These are phyloP conservation scores for Egretta garzetta DNA, from an alignment of 2,113 vertebrate genomes.

Conservation along the genomic window DNA sequence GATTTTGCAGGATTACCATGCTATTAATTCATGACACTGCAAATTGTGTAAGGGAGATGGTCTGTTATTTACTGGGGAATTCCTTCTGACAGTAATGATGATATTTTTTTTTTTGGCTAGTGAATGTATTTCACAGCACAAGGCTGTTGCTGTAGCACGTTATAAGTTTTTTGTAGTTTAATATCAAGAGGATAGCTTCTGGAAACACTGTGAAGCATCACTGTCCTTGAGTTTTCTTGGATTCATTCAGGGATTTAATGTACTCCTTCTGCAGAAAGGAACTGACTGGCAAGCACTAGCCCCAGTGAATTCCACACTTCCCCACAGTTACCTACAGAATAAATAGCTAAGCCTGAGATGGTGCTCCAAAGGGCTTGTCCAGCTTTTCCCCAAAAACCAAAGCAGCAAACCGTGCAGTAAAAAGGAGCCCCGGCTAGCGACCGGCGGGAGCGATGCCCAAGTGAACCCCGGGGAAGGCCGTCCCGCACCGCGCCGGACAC, in stretches of 20 bases:
- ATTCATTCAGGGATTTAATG: background rate
- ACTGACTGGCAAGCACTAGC: background rate
- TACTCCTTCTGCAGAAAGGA: background rate
- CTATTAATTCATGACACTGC: background rate
- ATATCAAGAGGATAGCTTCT: background rate
- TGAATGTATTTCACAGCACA: background rate
- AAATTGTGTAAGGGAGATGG: background rate
- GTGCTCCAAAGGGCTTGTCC: background rate
- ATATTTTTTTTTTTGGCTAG: background rate
- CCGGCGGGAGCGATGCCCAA: fast-evolving
- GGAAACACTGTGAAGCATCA: background rate
- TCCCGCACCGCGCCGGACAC: fast-evolving
- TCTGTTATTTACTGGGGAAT: background rate
- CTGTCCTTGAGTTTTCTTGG: background rate
- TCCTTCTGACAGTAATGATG: background rate
- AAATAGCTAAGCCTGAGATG: background rate
- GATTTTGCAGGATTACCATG: background rate
- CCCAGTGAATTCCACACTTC: background rate
- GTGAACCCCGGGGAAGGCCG: background rate
- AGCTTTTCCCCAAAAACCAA: background rate
- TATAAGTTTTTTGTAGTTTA: background rate
- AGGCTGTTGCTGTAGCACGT: background rate
- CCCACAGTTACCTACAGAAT: background rate
- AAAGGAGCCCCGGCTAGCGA: background rate
- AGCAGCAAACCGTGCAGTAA: background rate